Evolutionary conservation across 2,888 invertebrate species (phyloP), one percentile per base, ranked within the genome.

Genomic region (Parnassius apollo): DNA sequence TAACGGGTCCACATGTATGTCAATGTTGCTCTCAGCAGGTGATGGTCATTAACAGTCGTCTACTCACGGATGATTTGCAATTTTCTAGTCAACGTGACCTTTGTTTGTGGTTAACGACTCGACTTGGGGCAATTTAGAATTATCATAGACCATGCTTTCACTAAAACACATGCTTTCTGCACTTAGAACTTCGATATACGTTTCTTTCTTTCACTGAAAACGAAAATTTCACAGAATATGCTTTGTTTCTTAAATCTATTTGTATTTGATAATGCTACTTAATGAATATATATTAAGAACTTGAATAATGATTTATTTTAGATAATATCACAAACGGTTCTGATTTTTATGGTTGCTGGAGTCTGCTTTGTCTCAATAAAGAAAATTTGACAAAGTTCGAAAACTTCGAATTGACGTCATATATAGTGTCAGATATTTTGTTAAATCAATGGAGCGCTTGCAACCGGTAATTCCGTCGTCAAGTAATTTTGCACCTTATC

Each of bases 101-200:
- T 71, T 68, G 71, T 69, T 61, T 57, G 56, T 63, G 70, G 75
- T 51, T 75, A 75, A 81, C 78, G 76, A 76, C 75, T 71, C 73
- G 72, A 77, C 81, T 78, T 69, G 71, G 73, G 81, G 85, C 80
- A 81, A 86, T 88, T 86, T 85, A 85, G 82, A 82, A 77, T 78
- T 84, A 83, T 84, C 82, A 78, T 77, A 75, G 74, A 72, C 72
- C 71, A 74, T 76, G 83, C 86, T 88, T 90, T 88, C 89, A 83
- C 85, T 80, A 72, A 73, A 77, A 74, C 79, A 48, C 25, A 72
- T 76, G 75, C 73, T 49, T 54, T 48, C 52, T 49, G 52, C 57
- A 56, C 59, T 45, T 35, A 35, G 35, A 35, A 35, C 35, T 35
- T 35, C 7, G 35, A 35, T 4, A 35, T 35, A 35, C 35, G 35